Evolutionary conservation across 2,888 invertebrate genomes (phyloP), one percentile per base, ranked within the genome.

Genomic region (Ommatoiulus sabulosus): DNA sequence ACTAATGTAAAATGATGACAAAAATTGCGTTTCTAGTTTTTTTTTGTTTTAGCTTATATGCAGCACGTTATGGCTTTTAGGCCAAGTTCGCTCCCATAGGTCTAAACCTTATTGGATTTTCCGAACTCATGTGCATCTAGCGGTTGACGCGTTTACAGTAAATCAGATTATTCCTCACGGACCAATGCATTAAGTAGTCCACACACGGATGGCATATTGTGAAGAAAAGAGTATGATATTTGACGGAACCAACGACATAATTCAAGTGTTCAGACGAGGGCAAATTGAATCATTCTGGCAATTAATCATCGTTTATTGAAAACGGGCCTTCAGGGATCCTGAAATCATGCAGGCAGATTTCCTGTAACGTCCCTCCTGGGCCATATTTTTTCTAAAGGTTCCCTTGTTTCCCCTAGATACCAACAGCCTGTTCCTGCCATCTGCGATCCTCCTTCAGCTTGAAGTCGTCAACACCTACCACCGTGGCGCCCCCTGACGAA

Each of bases 401-500:
- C n/a, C 44, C 6, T 20, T 43, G 24, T 85, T 44, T 85, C 12
- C 46, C 46, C 44, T 8, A 87, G 88, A 17, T 87, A 43, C 88
- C 88, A n/a, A 35, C 88, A 5, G 35, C 88, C 15, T 87, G 88
- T 20, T 87, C 88, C 7, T 87, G 88, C 43, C 88, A 87, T 52
- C 10, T 87, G n/a, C 24, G 72, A 12, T 87, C 88, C 43, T 87
- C 85, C 6, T 46, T 85, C 85, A 24, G 17, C 8, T 12, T 46
- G 85, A 85, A 85, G 20, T 44, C 85, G 24, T 20, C 72, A 0
- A 72, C n/a, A 72, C 24, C 72, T 5, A 72, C 72, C 72, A 72
- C 72, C 4, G 72, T 8, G 24, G 24, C 20, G 24, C 24, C 72
- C 24, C 24, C 24, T 1, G 72, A 24, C 3, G 24, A 72, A 72